These are phyloP conservation scores for Halichoeres trimaculatus DNA, from an alignment of 2,113 vertebrate species.

Conservation along the genomic window DNA sequence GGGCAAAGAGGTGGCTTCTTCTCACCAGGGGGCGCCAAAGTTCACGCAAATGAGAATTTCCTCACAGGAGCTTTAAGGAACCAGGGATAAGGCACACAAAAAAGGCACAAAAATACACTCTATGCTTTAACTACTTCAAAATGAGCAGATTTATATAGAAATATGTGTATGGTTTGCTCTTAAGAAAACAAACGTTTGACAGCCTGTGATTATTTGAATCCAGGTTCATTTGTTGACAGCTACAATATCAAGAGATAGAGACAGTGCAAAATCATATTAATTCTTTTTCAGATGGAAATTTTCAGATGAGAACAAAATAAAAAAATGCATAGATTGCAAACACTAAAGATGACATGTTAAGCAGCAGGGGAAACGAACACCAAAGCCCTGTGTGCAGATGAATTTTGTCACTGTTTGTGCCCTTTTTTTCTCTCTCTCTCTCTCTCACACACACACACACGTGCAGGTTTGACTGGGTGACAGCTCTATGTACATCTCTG, in stretches of 20 bases:
- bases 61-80: neutral
- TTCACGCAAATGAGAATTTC: too few species aligned
- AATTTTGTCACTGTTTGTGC: slow-evolving; percentile 17
- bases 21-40: too few species aligned
- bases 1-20: too few species aligned
- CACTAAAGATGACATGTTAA: neutral
- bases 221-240: slow-evolving; percentile 15
- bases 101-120: slow-evolving; percentile 62
- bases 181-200: slow-evolving; percentile 9
- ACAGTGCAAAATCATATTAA: neutral
- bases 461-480: slow-evolving; percentile 8
- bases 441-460: too few species aligned
- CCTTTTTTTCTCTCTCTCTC: too few species aligned
- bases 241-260: slow-evolving; percentile 14
- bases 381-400: slow-evolving; percentile 4
- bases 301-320: neutral
- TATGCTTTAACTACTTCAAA: slow-evolving; percentile 28
- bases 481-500: neutral
- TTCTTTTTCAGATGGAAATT: neutral
- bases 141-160: slow-evolving; percentile 19
- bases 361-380: slow-evolving; percentile 8
- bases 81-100: slow-evolving; percentile 61
- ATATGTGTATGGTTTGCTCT: neutral
- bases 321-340: neutral
- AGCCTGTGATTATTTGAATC: neutral